These are phyloP conservation scores for Chelonia mydas DNA, from an alignment of 2,797 vertebrate species.

Conservation along the genomic window DNA sequence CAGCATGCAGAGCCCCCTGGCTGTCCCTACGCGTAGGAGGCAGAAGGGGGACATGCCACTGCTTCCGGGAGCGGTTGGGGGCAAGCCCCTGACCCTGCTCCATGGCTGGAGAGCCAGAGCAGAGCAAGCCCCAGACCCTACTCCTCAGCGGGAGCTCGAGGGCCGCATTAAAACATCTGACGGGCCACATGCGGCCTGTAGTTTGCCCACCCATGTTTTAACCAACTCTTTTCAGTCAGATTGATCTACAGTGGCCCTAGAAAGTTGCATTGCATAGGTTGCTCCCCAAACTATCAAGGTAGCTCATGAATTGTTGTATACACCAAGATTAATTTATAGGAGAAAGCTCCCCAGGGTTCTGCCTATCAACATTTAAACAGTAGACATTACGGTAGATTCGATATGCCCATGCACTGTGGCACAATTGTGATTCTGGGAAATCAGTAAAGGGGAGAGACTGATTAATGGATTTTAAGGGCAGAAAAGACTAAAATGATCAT, in stretches of 20 bases:
- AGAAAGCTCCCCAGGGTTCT: neutral
- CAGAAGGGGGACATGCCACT: too few species aligned
- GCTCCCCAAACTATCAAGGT: neutral
- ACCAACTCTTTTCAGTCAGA: neutral
- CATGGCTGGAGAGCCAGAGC: too few species aligned
- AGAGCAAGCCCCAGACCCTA: too few species aligned
- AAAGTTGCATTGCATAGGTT: neutral
- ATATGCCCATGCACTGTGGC: neutral
- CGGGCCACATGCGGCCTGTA: too few species aligned
- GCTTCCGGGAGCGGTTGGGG: too few species aligned
- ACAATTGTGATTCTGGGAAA: neutral
- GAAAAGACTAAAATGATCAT: neutral
- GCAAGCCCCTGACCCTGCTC: too few species aligned
- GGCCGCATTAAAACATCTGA: too few species aligned
- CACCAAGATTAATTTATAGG: neutral
- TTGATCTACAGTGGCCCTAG: neutral
- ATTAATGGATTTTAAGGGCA: neutral
- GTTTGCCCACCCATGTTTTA: neutral
- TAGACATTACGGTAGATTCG: neutral
- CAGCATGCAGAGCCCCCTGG: too few species aligned
- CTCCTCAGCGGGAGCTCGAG: too few species aligned
- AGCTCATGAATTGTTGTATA: neutral
- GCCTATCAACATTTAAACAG: neutral
- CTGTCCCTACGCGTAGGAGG: too few species aligned
- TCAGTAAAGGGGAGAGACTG: neutral